Evolutionary conservation across 2,113 vertebrate species (phyloP).

Genomic region (Camarhynchus parvulus): DNA sequence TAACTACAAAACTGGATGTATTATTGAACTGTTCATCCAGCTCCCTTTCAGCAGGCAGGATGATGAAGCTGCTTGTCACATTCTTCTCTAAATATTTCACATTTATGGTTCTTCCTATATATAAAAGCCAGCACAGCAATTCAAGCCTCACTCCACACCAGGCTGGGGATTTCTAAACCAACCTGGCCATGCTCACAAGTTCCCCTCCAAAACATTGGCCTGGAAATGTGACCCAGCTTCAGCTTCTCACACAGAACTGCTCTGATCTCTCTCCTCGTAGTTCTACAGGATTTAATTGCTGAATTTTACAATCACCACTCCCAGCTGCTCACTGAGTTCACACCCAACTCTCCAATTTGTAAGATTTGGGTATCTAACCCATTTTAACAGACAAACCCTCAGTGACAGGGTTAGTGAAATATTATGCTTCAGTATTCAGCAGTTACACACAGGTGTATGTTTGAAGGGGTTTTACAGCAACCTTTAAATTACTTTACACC

Average conservation of each 20-base stretch:
- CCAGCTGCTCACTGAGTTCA: not conserved
- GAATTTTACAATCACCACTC: not conserved
- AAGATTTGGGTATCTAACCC: not conserved
- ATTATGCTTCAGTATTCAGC: fast-evolving
- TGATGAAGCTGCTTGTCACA: not conserved
- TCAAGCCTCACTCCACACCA: not conserved
- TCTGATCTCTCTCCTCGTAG: fast-evolving
- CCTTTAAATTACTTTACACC: not conserved
- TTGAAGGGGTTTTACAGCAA: not conserved
- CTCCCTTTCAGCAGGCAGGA: not conserved
- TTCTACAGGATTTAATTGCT: not conserved
- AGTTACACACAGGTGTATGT: not conserved
- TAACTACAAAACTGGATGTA: not conserved
- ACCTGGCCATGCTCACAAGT: not conserved
- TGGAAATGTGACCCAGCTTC: fast-evolving
- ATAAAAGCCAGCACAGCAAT: not conserved
- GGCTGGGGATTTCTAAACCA: not conserved
- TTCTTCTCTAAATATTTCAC: not conserved
- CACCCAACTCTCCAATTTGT: not conserved
- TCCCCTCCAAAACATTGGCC: not conserved
- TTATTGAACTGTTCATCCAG: not conserved
- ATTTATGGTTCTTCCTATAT: not conserved
- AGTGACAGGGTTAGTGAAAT: not conserved
- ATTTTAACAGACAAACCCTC: not conserved
- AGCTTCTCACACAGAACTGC: not conserved